Base-by-base conservation (phyloP, 2,113 vertebrate genomes). In the Rhinoderma darwinii region DNA sequence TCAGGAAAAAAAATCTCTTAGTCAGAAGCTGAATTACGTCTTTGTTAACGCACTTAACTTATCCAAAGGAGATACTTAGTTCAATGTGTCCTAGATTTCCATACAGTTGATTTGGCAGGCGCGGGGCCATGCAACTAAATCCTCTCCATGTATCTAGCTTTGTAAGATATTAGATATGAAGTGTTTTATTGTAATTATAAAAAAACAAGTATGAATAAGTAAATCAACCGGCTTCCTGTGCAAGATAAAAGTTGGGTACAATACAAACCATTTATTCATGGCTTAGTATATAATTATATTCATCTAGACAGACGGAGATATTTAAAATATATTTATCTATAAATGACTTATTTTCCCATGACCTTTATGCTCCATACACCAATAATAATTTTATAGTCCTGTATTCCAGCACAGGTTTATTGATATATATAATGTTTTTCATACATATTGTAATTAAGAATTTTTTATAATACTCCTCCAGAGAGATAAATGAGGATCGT, bases 141-240 rank as follows among this genome's bases (percentile, higher is more conserved):
- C 70, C 78, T 37, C 41, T 75, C n/a, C 2, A 82, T 74, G 78
- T 63, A 82, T 75, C 78, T 37, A 47, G 78, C 51, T 75, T 30
- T 75, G 78, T 22, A 77, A 85, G 51, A 47, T 75, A 77, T 74
- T 61, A 82, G 63, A 70, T 81, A 87, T 82, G 78, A 87, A 87
- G 37, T 63, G 86, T 82, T 87, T 82, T 87, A 87, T 87, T 87
- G 86, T 82, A 56, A 79, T 54, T 72, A 43, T 87, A 81, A 86
- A 81, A 68, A 86, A 86, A 80, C 59, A 86, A 70, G 66, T 73
- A 35, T 37, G 77, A 74, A 82, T 56, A 43, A 56, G 78, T 63
- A 86, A 86, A 86, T 50, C 59, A 75, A 87, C 20, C 86, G 22
- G 44, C 82, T 87, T 87, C 86, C 86, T 82, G 86, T 18, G 82